Base-by-base conservation (phyloP, 53 echinoderm and acorn worm genomes). In the Apostichopus leukothele region DNA sequence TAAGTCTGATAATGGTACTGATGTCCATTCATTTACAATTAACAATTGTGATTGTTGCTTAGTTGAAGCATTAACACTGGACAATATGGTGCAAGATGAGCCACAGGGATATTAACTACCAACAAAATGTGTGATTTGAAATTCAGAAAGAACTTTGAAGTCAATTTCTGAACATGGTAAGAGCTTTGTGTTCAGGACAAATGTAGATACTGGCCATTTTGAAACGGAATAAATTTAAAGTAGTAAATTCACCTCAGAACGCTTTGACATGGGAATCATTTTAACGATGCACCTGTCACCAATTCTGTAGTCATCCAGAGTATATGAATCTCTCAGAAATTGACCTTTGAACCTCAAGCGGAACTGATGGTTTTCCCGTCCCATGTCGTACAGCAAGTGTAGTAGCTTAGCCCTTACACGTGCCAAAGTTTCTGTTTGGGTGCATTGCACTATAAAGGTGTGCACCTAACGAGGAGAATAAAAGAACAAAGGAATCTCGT, bases 201-300 rank as follows among this genome's bases (percentile, higher is more conserved):
- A 39, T 39, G 3, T 0, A 39, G 3, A 39, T 39, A 39, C 0
- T 1, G 27, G 39, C 39, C 39, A 39, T 39, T 39, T 3, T 39
- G 39, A 39, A 3, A 3, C 3, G 39, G 39, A 39, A 39, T 39
- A 39, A 3, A 39, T 39, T 3, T 39, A 39, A 27, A 39, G 39
- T 39, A 39, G 39, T 3, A 3, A 39, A 39, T 73, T 63, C 52
- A 97, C 97, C 94, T 97, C 97, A 22, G 91, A 83, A 60, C 94
- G 92, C 79, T 95, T 97, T 1, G 97, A 92, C 95, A 97, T 92
- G 7, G 97, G 95, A 4, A 95, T 94, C 97, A 96, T 97, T 91
- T 97, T 97, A 0, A 97, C 87, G 74, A 97, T 91, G 63, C 91
- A 97, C 18, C 94, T 80, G 79, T 97, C 97, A 51, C 89, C 93